Base-by-base conservation (phyloP, 92 coral and sea anemone species). In the Phenganax marumi region DNA sequence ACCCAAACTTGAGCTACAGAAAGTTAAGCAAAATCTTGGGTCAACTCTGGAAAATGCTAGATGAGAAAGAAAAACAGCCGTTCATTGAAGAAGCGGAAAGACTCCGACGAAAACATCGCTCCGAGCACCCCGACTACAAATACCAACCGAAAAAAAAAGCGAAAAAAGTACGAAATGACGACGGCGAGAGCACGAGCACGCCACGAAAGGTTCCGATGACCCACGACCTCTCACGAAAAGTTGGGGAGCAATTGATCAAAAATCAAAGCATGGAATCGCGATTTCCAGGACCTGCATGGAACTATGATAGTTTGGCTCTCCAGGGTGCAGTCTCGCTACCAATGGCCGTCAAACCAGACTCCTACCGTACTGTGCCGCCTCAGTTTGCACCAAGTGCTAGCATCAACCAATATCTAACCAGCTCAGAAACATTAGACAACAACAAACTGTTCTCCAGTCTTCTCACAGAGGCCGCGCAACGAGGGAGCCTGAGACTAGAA, bases 11-110 rank as follows among this genome's bases (percentile, higher is more conserved):
- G 23, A 97, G 93, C 89, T 92, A 96, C 84, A 94, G 97, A 23
- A 97, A 96, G 79, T 90, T 96, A 24, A 96, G 99, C 77, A 96
- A 96, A 77, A 96, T 94, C 57, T 85, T 96, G 33, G 99, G 99
- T 51, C 91, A 96, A 69, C 90, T 96, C 12, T 96, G 99, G 99
- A 92, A 92, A 80, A 81, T 96, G 80, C 87, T 96, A 57, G 93
- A 96, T 46, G 99, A 96, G 55, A 88, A 94, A 47, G 99, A 96
- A 89, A 92, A 92, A 86, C 93, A 92, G 77, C 99, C 99, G 8
- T 96, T 96, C 74, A 88, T 96, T 56, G 99, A 96, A 61, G 99
- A 96, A 84, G 99, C 99, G 33, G 99, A 96, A 80, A 86, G 99
- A 82, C 93, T 96, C 10, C 84, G 99, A 57, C 87, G 93, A 64